Evolutionary conservation across 2,888 invertebrate genomes (phyloP).

Genomic region (Scelioninae gen. 2): DNA sequence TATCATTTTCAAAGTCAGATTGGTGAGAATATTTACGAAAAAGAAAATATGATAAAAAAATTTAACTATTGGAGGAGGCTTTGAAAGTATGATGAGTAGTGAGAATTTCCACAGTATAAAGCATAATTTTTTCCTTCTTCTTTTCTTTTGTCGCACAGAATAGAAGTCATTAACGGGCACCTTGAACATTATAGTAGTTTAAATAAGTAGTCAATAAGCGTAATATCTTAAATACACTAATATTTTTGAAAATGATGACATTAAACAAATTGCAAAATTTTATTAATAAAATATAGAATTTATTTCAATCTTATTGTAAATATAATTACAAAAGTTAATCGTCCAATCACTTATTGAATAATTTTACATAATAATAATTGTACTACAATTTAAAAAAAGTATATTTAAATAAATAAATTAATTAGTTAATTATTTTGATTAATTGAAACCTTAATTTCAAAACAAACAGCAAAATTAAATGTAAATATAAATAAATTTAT

Average conservation of each 20-base stretch:
- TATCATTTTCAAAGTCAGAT: neutral
- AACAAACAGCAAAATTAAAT: neutral
- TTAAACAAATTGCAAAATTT: too few species aligned
- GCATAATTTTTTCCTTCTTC: slow-evolving; percentile 11
- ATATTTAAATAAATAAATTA: too few species aligned
- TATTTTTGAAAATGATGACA: neutral
- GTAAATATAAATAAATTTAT: too few species aligned
- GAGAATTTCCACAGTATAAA: slow-evolving; percentile 10
- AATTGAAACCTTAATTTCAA: neutral
- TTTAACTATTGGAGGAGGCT: slow-evolving; percentile 13
- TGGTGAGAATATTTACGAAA: slow-evolving; percentile 2
- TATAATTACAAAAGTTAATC: too few species aligned
- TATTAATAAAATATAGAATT: too few species aligned
- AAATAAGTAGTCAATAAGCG: slow-evolving; percentile 2
- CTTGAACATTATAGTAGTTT: slow-evolving; percentile 14
- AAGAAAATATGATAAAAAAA: slow-evolving; percentile 20
- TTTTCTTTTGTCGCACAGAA: slow-evolving; percentile 18
- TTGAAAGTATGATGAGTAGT: slow-evolving; percentile 14
- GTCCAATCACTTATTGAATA: too few species aligned
- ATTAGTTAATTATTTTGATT: too few species aligned
- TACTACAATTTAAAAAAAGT: too few species aligned
- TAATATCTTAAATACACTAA: neutral
- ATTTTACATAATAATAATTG: too few species aligned
- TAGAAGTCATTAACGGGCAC: slow-evolving; percentile 1
- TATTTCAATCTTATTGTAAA: too few species aligned